phyloP scores from a whole-genome alignment of 2,797 vertebrate species.

The Tarsius wallacei region DNA sequence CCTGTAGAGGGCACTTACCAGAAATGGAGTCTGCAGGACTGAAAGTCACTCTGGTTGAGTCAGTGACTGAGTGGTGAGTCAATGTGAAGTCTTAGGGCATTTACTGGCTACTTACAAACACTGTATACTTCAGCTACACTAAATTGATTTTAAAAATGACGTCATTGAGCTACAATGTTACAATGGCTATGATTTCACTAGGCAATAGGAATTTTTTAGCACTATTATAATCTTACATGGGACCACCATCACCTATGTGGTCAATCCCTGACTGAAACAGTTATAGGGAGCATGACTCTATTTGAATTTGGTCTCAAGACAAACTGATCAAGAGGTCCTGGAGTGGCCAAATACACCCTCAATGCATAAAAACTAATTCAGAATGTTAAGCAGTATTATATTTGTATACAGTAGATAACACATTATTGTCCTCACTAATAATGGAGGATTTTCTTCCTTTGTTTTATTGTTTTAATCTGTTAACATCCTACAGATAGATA shows the following conservation, averaged over 20 bases:
- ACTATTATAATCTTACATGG: neutral
- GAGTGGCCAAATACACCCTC: neutral
- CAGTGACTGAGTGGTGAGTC: neutral
- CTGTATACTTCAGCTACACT: neutral
- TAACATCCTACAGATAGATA: neutral
- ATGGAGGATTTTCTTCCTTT: neutral
- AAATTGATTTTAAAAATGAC: neutral
- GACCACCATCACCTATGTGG: neutral
- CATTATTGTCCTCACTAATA: neutral
- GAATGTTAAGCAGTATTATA: neutral
- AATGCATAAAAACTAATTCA: neutral
- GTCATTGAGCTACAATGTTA: too few species aligned
- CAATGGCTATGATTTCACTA: neutral
- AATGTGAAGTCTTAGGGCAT: neutral
- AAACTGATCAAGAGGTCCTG: neutral
- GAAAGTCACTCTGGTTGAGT: neutral
- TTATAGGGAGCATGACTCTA: neutral
- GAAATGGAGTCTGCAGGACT: neutral
- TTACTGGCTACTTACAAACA: neutral
- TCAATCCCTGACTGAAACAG: neutral
- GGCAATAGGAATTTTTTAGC: neutral
- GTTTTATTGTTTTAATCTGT: slow-evolving; percentile 13
- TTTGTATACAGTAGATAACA: neutral
- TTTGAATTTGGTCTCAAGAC: neutral
- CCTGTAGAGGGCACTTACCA: neutral